A percentile compares a stretch with the other conserved stretches of the same genome.
phyloP scores from a whole-genome alignment of 2,888 invertebrate genomes.

The Archaeoteleia sp. region DNA sequence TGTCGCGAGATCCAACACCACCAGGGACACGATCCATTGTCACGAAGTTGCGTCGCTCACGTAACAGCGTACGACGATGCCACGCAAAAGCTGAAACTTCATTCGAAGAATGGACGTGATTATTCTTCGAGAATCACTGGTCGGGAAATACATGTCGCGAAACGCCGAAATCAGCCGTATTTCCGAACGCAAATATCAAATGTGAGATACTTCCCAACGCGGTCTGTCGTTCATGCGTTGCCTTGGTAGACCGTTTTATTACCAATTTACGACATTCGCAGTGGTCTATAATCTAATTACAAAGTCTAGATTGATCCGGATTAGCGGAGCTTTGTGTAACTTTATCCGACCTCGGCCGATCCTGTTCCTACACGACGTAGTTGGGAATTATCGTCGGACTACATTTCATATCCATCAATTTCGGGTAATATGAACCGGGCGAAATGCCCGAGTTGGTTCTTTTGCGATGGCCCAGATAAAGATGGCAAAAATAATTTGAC shows the following conservation, averaged over 20 bases:
- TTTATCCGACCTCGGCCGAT: conserved; percentile 34
- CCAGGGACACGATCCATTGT: conserved; percentile 23
- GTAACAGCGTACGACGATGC: conserved; percentile 6
- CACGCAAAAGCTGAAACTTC: conserved; percentile 22
- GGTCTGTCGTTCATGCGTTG: background rate
- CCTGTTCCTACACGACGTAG: conserved; percentile 25
- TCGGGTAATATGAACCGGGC: conserved; percentile 12
- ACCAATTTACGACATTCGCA: conserved; percentile 13
- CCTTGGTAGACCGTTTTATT: conserved; percentile 6
- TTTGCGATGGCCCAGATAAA: too few species aligned
- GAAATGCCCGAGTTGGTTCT: too few species aligned
- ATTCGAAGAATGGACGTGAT: conserved; percentile 40
- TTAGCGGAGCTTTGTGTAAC: conserved; percentile 37
- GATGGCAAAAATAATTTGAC: background rate
- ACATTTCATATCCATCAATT: conserved; percentile 38
- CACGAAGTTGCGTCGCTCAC: conserved; percentile 22
- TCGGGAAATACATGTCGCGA: conserved; percentile 7
- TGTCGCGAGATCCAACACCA: conserved; percentile 18
- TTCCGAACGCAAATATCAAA: too few species aligned
- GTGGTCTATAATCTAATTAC: conserved; percentile 31
- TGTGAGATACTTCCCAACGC: too few species aligned
- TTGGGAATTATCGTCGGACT: conserved; percentile 21
- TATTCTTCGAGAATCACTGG: conserved; percentile 33
- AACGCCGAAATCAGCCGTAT: conserved; percentile 5
- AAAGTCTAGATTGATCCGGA: conserved; percentile 36